Evolutionary conservation across 2,888 invertebrate genomes (phyloP).

Genomic region (Phytoseiulus persimilis): DNA sequence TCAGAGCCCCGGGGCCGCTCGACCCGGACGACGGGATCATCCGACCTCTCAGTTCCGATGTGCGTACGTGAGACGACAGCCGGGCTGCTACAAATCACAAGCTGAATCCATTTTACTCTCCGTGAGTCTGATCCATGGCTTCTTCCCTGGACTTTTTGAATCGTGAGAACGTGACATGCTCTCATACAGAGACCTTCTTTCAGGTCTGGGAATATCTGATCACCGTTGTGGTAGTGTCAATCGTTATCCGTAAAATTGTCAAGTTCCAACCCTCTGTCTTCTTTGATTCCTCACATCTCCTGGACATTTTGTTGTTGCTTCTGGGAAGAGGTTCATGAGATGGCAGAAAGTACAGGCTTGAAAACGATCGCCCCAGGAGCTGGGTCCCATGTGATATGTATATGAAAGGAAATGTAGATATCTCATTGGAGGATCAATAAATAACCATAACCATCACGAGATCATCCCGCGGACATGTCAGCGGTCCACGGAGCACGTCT

Average conservation of each 20-base stretch:
- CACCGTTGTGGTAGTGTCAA: background rate
- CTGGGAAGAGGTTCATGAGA: background rate
- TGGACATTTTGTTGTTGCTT: background rate
- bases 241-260: background rate
- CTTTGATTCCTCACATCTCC: background rate
- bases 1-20: background rate
- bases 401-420: no score
- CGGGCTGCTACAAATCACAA: no score
- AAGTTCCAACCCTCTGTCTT: background rate
- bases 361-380: background rate
- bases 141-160: background rate
- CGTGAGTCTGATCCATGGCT: background rate
- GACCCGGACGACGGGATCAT: constrained; percentile 13
- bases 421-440: no score
- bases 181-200: background rate
- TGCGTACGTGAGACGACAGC: no score
- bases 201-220: constrained; percentile 31
- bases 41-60: background rate
- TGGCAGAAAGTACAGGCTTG: background rate
- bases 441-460: no score
- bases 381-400: no score
- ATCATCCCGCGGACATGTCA: no score
- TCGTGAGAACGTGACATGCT: no score
- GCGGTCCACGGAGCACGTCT: no score
- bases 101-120: background rate